These are phyloP conservation scores for Melanotus villosus DNA, from an alignment of 2,888 invertebrate species.

Conservation along the genomic window DNA sequence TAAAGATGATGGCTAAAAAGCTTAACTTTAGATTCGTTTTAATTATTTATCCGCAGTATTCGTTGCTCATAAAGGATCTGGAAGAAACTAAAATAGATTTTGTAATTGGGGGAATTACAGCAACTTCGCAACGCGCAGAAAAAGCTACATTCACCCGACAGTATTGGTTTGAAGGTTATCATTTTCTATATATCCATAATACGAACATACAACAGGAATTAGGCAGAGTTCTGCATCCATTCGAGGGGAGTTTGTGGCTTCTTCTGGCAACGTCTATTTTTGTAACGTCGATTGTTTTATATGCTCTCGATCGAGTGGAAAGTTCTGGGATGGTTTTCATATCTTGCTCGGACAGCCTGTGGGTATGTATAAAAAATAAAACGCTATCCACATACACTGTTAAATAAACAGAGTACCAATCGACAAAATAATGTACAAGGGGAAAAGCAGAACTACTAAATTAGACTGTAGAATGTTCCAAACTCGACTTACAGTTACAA, in stretches of 20 bases:
- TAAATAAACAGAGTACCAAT: no score
- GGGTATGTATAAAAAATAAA: constrained; percentile 20
- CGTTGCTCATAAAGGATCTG: neutral
- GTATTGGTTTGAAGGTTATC: constrained; percentile 43
- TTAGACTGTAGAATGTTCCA: no score
- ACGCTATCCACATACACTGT: neutral
- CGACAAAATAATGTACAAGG: no score
- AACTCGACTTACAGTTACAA: no score
- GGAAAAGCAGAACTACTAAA: no score
- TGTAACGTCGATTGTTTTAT: constrained; percentile 25
- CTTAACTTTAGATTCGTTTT: constrained; percentile 22
- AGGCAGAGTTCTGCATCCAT: constrained; percentile 41
- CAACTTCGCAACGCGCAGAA: constrained; percentile 36
- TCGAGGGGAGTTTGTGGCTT: constrained; percentile 31
- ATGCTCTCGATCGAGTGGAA: constrained; percentile 17
- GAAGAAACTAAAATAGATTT: constrained; percentile 20
- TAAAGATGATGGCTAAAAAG: constrained; percentile 8
- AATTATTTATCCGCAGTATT: constrained; percentile 1
- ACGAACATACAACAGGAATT: constrained; percentile 35
- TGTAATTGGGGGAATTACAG: constrained; percentile 33
- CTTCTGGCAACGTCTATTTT: constrained; percentile 14
- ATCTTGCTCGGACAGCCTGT: constrained; percentile 28
- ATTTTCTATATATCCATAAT: constrained; percentile 42
- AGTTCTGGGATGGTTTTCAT: neutral
- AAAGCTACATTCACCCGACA: constrained; percentile 38